Conservation (phyloP, 2,888 invertebrate genomes). For the Philaethria dido region DNA sequence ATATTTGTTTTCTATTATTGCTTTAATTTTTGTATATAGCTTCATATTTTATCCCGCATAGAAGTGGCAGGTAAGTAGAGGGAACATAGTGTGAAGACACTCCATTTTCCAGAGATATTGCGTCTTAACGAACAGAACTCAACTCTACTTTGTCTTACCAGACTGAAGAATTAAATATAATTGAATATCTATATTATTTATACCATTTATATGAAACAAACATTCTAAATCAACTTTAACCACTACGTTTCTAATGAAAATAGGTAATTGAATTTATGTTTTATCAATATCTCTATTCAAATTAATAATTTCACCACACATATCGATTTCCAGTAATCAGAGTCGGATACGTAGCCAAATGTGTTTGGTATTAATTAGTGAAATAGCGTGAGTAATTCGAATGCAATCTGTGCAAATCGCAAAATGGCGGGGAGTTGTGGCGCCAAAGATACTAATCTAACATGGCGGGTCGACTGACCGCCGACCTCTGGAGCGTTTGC, state of each 20-base stretch:
- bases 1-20: too few species aligned
- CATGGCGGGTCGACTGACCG: slow-evolving; percentile 68
- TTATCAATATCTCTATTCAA: slow-evolving; percentile 2
- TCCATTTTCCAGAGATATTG: too few species aligned
- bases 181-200: too few species aligned
- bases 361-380: slow-evolving; percentile 59
- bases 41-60: too few species aligned
- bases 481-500: slow-evolving; percentile 61
- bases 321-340: slow-evolving; percentile 26
- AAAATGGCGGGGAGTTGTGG: slow-evolving; percentile 64
- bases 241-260: neutral
- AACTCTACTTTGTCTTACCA: too few species aligned
- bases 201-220: too few species aligned
- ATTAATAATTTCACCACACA: slow-evolving; percentile 27
- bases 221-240: too few species aligned
- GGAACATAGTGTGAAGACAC: too few species aligned
- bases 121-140: too few species aligned
- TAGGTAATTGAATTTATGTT: slow-evolving; percentile 11
- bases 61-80: too few species aligned
- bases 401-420: slow-evolving; percentile 68
- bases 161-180: too few species aligned
- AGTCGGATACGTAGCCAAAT: slow-evolving; percentile 30
- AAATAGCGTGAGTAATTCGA: slow-evolving; percentile 63
- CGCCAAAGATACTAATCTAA: slow-evolving; percentile 76
- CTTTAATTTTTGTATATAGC: too few species aligned